Conservation (phyloP, 2,797 vertebrate genomes). For the Sebastes wilsoni region DNA sequence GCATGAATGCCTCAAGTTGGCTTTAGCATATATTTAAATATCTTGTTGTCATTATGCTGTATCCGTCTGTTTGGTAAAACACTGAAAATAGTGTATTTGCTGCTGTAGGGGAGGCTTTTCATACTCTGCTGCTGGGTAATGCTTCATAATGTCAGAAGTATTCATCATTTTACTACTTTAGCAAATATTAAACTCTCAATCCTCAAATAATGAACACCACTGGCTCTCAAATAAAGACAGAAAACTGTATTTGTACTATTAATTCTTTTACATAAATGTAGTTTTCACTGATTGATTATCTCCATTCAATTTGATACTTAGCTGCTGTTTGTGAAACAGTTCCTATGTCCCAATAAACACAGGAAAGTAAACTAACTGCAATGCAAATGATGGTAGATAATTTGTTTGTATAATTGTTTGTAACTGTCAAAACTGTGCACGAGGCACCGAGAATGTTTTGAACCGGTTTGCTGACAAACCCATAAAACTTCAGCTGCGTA, state of each 20-base stretch:
- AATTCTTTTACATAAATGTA: not conserved
- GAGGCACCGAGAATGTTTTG: constrained; percentile 1
- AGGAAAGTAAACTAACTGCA: not conserved
- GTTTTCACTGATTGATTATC: not conserved
- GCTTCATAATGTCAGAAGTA: not conserved
- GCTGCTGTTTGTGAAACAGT: not conserved
- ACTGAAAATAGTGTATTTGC: not conserved
- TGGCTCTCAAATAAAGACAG: not conserved
- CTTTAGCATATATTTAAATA: not conserved
- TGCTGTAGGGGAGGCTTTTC: not conserved
- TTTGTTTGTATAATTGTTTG: not conserved
- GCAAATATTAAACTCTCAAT: not conserved
- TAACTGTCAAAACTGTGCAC: constrained; percentile 1
- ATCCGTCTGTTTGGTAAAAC: not conserved
- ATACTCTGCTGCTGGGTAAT: not conserved
- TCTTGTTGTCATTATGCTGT: not conserved
- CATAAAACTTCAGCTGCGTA: constrained; percentile 17
- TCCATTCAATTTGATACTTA: not conserved
- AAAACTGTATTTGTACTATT: not conserved
- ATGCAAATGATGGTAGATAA: not conserved
- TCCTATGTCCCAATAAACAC: not conserved
- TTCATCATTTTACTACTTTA: not conserved
- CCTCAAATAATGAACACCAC: not conserved
- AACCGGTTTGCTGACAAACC: constrained; percentile 7
- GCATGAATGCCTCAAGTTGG: not conserved